Percentiles rank a stretch among this genome's conserved stretches.
Evolutionary conservation across 2,888 invertebrate species (phyloP).

Genomic region (Amaurobius ferox): DNA sequence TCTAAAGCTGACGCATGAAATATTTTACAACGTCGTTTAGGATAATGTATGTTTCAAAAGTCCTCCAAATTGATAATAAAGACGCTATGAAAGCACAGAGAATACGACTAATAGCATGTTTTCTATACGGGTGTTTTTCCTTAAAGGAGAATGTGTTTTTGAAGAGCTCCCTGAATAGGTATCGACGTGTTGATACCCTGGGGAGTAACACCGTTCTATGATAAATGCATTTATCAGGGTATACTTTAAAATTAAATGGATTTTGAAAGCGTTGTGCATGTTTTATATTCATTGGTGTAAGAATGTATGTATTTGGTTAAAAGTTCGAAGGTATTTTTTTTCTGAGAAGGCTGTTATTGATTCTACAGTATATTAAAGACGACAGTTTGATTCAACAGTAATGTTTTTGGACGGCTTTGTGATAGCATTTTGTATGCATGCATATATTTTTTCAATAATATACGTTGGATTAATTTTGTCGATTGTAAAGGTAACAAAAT

Average conservation of each 20-base stretch:
- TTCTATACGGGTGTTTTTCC: neutral
- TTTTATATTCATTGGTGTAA: neutral
- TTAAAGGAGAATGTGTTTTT: neutral
- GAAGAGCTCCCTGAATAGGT: neutral
- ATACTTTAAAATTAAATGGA: neutral
- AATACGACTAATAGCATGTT: constrained; percentile 5
- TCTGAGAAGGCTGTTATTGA: no score
- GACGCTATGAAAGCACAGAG: neutral
- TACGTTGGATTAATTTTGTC: no score
- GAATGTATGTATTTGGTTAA: neutral
- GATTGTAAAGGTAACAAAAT: no score
- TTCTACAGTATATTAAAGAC: no score
- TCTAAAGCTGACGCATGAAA: neutral
- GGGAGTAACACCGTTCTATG: neutral
- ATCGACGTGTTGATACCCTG: neutral
- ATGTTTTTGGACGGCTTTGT: no score
- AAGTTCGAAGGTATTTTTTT: no score
- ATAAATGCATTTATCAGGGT: neutral
- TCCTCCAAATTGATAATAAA: constrained; percentile 3
- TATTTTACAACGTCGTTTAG: constrained; percentile 14
- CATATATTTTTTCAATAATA: no score
- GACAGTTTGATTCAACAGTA: no score
- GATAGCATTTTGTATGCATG: no score
- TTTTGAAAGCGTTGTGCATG: neutral
- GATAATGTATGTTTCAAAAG: neutral